phyloP scores from a whole-genome alignment of 2,113 vertebrate genomes.

The Saccopteryx bilineata region DNA sequence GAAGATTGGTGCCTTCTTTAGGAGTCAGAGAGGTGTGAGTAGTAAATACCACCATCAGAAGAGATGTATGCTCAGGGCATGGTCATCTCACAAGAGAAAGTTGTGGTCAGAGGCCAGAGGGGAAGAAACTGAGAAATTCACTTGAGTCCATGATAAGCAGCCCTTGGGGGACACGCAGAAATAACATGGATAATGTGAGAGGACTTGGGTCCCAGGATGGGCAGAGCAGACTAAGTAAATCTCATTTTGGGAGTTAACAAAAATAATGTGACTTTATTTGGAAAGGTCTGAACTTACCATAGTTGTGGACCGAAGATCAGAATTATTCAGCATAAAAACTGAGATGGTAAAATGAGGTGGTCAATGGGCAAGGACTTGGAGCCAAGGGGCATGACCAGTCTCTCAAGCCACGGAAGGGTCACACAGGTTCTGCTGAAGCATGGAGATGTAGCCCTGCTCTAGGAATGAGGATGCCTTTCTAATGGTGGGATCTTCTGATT shows the following conservation, averaged over 20 bases:
- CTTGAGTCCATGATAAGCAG: background rate
- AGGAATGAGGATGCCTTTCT: background rate
- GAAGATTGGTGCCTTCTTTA: background rate
- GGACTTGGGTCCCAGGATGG: background rate
- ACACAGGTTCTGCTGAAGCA: background rate
- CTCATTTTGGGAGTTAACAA: background rate
- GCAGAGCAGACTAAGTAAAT: background rate
- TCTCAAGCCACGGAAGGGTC: accelerated
- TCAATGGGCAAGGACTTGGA: background rate
- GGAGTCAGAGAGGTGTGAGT: background rate
- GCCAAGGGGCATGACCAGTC: background rate
- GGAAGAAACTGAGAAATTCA: background rate
- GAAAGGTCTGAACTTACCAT: background rate
- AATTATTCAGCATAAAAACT: background rate
- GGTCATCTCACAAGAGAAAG: background rate
- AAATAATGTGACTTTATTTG: background rate
- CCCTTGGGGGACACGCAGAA: background rate
- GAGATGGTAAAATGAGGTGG: background rate
- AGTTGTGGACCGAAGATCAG: background rate
- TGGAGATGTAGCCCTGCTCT: background rate
- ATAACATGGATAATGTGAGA: background rate
- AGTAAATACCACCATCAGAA: background rate
- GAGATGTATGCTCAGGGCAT: background rate
- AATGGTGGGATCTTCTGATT: background rate
- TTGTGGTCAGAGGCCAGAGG: background rate